Conservation (phyloP, 2,113 vertebrate genomes). For the Cephalopterus ornatus region DNA sequence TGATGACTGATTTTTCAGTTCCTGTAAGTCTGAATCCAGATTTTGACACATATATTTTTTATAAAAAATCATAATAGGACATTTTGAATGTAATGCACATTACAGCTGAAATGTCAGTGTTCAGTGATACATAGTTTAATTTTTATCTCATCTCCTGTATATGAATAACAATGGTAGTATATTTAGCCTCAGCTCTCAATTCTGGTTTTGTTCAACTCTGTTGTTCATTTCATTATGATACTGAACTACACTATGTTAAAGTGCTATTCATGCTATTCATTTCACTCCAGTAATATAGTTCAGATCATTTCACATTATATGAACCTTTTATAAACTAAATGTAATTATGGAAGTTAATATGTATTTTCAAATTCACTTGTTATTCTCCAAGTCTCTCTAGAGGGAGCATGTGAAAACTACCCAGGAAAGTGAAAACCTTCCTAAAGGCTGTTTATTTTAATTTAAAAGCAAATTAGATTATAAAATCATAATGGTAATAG, state of each 20-base stretch:
- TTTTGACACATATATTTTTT: background rate
- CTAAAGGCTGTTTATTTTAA: constrained; percentile 41
- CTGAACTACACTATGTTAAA: constrained; percentile 22
- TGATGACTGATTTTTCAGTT: background rate
- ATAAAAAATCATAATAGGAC: background rate
- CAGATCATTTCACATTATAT: constrained; percentile 50
- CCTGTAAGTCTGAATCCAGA: background rate
- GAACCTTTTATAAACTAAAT: constrained; percentile 48
- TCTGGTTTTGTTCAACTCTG: constrained; percentile 11
- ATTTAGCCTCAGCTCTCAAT: constrained; percentile 31
- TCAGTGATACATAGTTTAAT: constrained; percentile 6
- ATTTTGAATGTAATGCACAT: background rate
- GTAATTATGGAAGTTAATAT: constrained; percentile 34
- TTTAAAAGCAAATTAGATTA: constrained; percentile 43
- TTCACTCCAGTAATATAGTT: constrained; percentile 33
- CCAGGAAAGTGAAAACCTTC: constrained; percentile 30
- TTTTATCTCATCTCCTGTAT: background rate
- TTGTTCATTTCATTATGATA: constrained; percentile 48
- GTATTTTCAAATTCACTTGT: constrained; percentile 32
- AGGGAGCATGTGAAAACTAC: constrained; percentile 6
- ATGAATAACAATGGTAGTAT: background rate
- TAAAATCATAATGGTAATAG: background rate
- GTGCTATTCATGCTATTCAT: constrained; percentile 53
- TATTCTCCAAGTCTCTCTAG: constrained; percentile 19
- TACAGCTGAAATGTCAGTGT: background rate